Evolutionary conservation across 53 echinoderm and acorn worm species (phyloP), one percentile per base, ranked within the genome.

Genomic region (Mesocentrotus franciscanus): DNA sequence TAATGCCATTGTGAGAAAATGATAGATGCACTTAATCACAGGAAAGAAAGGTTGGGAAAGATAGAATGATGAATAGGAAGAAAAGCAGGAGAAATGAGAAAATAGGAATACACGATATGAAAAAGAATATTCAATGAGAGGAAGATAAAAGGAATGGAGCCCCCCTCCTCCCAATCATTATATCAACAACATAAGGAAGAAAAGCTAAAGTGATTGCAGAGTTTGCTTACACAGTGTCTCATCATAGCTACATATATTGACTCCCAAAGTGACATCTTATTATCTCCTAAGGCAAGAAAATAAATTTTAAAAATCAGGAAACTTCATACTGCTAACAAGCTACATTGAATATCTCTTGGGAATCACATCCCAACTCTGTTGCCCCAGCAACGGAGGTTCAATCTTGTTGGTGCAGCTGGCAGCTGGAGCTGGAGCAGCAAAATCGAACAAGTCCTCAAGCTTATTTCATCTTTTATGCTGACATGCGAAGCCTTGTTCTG

Each of bases 331-430:
- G 8, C 55, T 49, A 42, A 84, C 84, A 84, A 87, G 87, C 87
- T 27, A 87, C 87, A 87, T 87, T 58, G 12, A 58, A 22, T 18
- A 13, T 42, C 81, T 81, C 81, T 9, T 9, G 4, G 33, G 81
- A 81, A 10, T 12, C 15, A 22, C 84, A 84, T 55, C 49, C 58
- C 57, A 34, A 58, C 58, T 87, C 57, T 58, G 87, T 58, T 87
- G 87, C 87, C 87, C 58, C 57, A 59, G 87, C 87, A 87, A 87
- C 58, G n/a, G 87, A 87, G 87, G 58, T 58, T 3, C 59, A 57
- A 87, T 59, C 4, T 16, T 58, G 87, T 87, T 87, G 87, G 56
- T 58, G 87, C 87, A 87, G 87, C 87, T 87, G 87, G 87, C 87
- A 87, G 87, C 11, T 87, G 87, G 22, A 81, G 36, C 34, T 32